Conservation (phyloP, 2,888 invertebrate genomes). For the Mayetiola destructor region DNA sequence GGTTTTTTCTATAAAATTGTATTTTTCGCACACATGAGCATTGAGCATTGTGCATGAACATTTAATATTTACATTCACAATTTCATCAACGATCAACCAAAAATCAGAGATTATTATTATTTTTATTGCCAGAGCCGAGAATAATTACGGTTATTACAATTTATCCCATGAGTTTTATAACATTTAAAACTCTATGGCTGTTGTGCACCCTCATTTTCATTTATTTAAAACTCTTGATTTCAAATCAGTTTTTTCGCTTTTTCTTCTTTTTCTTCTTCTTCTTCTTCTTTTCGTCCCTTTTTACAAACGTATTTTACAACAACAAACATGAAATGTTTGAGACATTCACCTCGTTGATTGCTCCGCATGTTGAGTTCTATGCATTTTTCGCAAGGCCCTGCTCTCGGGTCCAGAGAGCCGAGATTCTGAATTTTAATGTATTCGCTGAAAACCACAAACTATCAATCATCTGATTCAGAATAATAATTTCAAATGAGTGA, state of each 20-base stretch:
- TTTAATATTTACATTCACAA: background rate
- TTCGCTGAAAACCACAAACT: background rate
- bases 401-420: too few relatives aligned
- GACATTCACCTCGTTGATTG: too few relatives aligned
- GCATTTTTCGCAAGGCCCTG: background rate
- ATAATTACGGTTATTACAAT: constrained; percentile 11
- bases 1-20: too few relatives aligned
- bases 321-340: background rate
- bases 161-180: constrained; percentile 11
- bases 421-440: background rate
- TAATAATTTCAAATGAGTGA: too few relatives aligned
- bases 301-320: background rate
- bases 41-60: background rate
- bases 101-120: too few relatives aligned
- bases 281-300: background rate
- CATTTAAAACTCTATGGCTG: background rate
- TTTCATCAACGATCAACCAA: background rate
- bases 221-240: background rate
- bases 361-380: background rate
- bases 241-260: too few relatives aligned
- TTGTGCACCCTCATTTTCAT: constrained; percentile 5
- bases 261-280: background rate
- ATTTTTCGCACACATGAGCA: too few relatives aligned
- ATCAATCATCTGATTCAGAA: constrained; percentile 2
- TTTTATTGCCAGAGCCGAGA: constrained; percentile 4